These are phyloP conservation scores for Dipodomys merriami DNA, from an alignment of 2,113 vertebrate species.

Conservation along the genomic window DNA sequence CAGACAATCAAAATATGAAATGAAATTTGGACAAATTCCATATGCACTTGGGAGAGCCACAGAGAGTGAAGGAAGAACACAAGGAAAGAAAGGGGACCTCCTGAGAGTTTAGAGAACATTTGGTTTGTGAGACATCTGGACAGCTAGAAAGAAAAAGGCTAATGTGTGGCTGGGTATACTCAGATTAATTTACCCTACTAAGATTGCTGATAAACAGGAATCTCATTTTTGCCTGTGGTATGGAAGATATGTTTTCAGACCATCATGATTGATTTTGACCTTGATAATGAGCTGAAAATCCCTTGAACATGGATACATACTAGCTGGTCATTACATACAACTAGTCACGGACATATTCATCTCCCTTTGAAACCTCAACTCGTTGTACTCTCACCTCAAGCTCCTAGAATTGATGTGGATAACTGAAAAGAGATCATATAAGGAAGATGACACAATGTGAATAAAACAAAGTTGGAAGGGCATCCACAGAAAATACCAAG, in stretches of 20 bases:
- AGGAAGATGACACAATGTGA: slow-evolving; percentile 53
- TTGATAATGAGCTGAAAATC: slow-evolving; percentile 59
- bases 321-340: slow-evolving; percentile 45
- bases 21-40: slow-evolving; percentile 73
- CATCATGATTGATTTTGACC: neutral
- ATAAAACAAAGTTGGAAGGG: slow-evolving; percentile 67
- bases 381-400: slow-evolving; percentile 53
- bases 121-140: neutral
- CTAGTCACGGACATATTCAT: slow-evolving; percentile 74
- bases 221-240: neutral
- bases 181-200: neutral
- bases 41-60: slow-evolving; percentile 51
- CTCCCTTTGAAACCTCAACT: slow-evolving; percentile 71
- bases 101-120: neutral
- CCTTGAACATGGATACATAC: neutral
- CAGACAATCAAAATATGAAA: slow-evolving; percentile 70
- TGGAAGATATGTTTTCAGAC: neutral
- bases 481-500: slow-evolving; percentile 69
- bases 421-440: slow-evolving; percentile 71
- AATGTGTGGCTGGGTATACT: neutral
- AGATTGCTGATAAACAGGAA: neutral
- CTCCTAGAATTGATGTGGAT: slow-evolving; percentile 72
- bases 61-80: slow-evolving; percentile 33
- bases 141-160: neutral
- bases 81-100: neutral